Conservation (phyloP, 2,797 vertebrate species). For the Lindbergichthys nudifrons region DNA sequence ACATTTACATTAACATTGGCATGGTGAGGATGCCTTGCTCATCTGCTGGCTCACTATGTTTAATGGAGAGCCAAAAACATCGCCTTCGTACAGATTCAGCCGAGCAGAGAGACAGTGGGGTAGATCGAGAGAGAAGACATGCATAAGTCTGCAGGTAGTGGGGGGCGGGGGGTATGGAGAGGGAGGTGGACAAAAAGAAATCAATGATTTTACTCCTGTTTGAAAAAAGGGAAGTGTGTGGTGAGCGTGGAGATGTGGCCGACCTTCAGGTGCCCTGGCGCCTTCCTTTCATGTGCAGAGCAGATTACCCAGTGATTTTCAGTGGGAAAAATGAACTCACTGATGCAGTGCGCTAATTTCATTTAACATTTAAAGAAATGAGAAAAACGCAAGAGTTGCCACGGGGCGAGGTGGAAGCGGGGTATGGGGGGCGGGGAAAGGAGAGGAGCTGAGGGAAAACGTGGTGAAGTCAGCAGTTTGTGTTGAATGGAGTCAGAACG, state of each 20-base stretch:
- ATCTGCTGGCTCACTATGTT: conserved; percentile 62
- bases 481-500: conserved; percentile 69
- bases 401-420: conserved; percentile 41
- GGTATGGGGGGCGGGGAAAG: background rate
- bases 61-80: conserved; percentile 60
- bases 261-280: conserved; percentile 77
- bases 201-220: conserved; percentile 64
- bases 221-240: conserved; percentile 56
- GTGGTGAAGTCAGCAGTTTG: conserved; percentile 77
- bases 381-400: conserved; percentile 62
- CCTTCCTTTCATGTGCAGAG: conserved; percentile 67
- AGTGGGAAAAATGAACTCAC: conserved; percentile 70
- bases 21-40: conserved; percentile 43
- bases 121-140: conserved; percentile 19
- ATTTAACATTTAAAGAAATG: conserved; percentile 78
- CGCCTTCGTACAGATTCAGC: conserved; percentile 49
- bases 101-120: background rate
- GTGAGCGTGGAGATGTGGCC: conserved; percentile 43
- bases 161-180: conserved; percentile 2
- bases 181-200: conserved; percentile 47
- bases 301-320: conserved; percentile 73
- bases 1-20: conserved; percentile 14
- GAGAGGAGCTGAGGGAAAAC: conserved; percentile 27
- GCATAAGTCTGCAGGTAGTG: conserved; percentile 21
- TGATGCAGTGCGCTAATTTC: conserved; percentile 80